These are phyloP conservation scores for Ophion slaviceki DNA, from an alignment of 2,888 invertebrate genomes.

Conservation along the genomic window DNA sequence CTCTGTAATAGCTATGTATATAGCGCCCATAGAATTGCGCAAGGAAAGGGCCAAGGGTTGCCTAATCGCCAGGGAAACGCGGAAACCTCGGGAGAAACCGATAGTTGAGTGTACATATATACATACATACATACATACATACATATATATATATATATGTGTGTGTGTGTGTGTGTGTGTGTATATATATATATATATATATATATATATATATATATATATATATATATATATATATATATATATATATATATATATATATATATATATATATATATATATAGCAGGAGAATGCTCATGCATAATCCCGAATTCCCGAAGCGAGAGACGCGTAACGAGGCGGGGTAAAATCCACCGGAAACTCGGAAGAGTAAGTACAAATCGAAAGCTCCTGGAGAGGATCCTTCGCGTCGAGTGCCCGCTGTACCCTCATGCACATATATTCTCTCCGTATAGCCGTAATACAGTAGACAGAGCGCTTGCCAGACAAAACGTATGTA, in stretches of 20 bases:
- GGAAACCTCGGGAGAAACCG: conserved; percentile 42
- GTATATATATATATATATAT: background rate
- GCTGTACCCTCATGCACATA: background rate
- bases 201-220: too few relatives aligned
- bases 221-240: too few relatives aligned
- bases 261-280: background rate
- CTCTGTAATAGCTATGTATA: conserved; percentile 1
- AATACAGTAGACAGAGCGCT: conserved; percentile 12
- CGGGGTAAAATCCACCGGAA: conserved; percentile 42
- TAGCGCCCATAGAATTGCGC: conserved; percentile 23
- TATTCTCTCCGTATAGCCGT: background rate
- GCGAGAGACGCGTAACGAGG: conserved; percentile 46
- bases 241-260: background rate
- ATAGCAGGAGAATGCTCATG: conserved; percentile 32
- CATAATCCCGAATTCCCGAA: conserved; percentile 52
- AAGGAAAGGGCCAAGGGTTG: conserved; percentile 30
- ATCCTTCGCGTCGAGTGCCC: conserved; percentile 22
- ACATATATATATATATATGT: too few relatives aligned
- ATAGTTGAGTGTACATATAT: background rate
- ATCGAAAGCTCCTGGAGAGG: conserved; percentile 41
- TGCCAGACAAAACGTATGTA: conserved; percentile 34
- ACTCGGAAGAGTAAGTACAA: conserved; percentile 44
- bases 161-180: too few relatives aligned
- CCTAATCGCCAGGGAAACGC: conserved; percentile 55
- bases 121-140: too few relatives aligned